phyloP scores from a whole-genome alignment of 2,797 vertebrate genomes.

The Sebastes alutus region DNA sequence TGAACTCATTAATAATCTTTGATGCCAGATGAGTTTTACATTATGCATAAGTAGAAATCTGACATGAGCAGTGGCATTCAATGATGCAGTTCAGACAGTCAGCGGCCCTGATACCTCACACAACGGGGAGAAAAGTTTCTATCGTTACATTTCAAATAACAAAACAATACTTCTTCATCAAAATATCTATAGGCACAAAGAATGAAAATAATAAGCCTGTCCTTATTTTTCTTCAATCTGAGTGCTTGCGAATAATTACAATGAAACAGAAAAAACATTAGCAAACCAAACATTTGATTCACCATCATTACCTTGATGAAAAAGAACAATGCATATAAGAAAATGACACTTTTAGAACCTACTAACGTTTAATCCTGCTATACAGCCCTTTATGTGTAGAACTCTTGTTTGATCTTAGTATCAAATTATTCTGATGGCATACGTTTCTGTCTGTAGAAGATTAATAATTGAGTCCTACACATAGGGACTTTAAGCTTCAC shows the following conservation, averaged over 20 bases:
- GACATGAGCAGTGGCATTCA: neutral
- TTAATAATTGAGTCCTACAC: neutral
- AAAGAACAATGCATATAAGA: neutral
- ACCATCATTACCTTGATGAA: neutral
- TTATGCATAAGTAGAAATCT: neutral
- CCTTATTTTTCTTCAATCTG: neutral
- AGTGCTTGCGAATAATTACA: neutral
- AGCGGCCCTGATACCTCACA: neutral
- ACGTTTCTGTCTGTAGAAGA: neutral
- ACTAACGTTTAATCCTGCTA: neutral
- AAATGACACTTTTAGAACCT: neutral
- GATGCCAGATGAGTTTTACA: conserved; percentile 18
- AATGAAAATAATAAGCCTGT: neutral
- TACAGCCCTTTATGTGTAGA: neutral
- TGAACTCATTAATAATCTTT: neutral
- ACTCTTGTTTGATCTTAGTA: neutral
- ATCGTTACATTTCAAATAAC: neutral
- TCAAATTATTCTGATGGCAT: neutral
- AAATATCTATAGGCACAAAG: conserved; percentile 17
- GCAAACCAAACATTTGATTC: conserved; percentile 1
- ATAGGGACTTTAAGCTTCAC: neutral
- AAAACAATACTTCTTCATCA: conserved; percentile 17
- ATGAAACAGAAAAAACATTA: neutral
- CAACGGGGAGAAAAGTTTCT: neutral
- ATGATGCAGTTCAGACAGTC: neutral